A percentile compares a stretch with the other conserved stretches of the same genome.
Conservation (phyloP, 2,113 vertebrate species). For the Rhipidura dahli region DNA sequence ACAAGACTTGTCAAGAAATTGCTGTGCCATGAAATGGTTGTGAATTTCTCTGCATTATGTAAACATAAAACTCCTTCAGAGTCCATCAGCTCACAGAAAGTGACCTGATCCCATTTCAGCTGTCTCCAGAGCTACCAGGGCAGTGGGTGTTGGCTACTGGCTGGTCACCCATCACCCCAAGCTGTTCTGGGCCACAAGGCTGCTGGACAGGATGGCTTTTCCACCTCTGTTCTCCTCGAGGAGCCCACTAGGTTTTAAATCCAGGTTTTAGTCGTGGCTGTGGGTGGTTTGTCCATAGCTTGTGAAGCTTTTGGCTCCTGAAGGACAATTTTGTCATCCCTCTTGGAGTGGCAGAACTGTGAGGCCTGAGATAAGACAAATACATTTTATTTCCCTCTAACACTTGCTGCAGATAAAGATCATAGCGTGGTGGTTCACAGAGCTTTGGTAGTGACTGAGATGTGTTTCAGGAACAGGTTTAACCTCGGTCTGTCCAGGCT, state of each 20-base stretch:
- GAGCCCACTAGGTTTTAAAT: background rate
- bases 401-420: background rate
- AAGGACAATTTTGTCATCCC: background rate
- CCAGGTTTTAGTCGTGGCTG: background rate
- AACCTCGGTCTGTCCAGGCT: background rate
- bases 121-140: background rate
- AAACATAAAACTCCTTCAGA: background rate
- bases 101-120: background rate
- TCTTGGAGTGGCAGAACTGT: background rate
- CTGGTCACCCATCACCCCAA: rapidly evolving
- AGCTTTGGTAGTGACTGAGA: background rate
- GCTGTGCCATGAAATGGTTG: background rate
- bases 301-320: background rate
- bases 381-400: background rate
- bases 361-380: background rate
- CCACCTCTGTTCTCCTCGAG: background rate
- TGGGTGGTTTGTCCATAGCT: background rate
- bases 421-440: background rate
- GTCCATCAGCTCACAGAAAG: background rate
- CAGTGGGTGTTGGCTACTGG: background rate
- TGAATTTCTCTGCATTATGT: background rate
- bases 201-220: background rate
- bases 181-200: background rate
- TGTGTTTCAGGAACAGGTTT: background rate
- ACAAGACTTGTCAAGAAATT: background rate